These are phyloP conservation scores for Tyrannus savana DNA, from an alignment of 2,113 vertebrate species.

Conservation along the genomic window DNA sequence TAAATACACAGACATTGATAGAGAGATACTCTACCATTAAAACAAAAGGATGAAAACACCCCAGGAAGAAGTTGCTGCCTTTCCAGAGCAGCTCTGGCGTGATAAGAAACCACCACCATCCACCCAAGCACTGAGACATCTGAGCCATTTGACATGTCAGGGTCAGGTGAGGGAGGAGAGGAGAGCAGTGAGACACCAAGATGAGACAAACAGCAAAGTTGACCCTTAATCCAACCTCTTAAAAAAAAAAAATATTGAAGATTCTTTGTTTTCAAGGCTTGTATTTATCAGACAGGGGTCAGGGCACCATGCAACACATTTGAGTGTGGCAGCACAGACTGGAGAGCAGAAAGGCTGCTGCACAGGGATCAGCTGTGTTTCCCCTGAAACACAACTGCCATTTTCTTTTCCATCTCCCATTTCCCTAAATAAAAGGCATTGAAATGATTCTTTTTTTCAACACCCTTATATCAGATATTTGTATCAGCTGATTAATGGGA, in stretches of 20 bases:
- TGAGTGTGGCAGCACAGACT: accelerated
- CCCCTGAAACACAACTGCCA: neutral
- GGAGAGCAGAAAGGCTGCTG: neutral
- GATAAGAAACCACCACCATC: accelerated
- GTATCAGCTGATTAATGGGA: neutral
- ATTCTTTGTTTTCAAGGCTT: neutral
- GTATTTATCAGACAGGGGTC: neutral
- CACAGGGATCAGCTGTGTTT: accelerated
- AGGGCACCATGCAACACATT: neutral
- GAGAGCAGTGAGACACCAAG: neutral
- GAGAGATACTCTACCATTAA: neutral
- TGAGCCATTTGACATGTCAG: accelerated
- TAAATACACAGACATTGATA: neutral
- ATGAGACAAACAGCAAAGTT: neutral
- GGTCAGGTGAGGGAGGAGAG: neutral
- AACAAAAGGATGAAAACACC: neutral
- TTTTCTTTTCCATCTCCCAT: neutral
- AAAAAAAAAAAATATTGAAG: too few relatives aligned
- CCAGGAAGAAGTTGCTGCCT: neutral
- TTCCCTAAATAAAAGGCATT: neutral
- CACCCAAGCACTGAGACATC: neutral
- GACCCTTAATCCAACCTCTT: neutral
- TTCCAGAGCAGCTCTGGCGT: neutral
- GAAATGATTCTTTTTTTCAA: neutral
- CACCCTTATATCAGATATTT: neutral